These are phyloP conservation scores for Drosophila incognita DNA, from an alignment of 2,888 invertebrate species.

Conservation along the genomic window DNA sequence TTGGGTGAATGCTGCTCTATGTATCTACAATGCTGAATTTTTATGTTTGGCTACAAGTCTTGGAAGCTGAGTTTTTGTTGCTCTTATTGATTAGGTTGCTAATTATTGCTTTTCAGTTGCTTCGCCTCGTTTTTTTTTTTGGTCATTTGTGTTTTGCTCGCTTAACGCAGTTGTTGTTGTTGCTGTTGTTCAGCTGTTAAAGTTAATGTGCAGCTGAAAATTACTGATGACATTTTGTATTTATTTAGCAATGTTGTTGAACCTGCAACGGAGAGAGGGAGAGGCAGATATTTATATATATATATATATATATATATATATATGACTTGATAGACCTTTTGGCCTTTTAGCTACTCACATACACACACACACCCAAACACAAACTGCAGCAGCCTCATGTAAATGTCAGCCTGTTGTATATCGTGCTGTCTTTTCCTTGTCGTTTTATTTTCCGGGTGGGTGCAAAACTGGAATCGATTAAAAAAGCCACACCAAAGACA, in stretches of 20 bases:
- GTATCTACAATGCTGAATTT: conserved; percentile 5
- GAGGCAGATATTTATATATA: not conserved
- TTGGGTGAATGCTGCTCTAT: not conserved
- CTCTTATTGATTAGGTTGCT: conserved; percentile 44
- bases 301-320: not conserved
- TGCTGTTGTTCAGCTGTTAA: conserved; percentile 4
- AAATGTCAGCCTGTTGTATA: conserved; percentile 6
- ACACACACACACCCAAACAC: conserved; percentile 9
- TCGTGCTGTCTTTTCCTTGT: conserved; percentile 22
- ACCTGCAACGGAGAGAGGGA: not conserved
- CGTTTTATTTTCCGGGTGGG: not conserved
- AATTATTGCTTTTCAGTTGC: conserved; percentile 73
- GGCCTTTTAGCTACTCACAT: conserved; percentile 29
- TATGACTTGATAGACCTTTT: conserved; percentile 43
- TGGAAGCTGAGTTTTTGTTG: conserved; percentile 22
- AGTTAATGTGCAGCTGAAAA: conserved; percentile 7
- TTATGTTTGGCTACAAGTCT: conserved; percentile 27
- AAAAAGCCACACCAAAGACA: conserved; percentile 44
- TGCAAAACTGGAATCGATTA: conserved; percentile 44
- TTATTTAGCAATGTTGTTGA: conserved; percentile 13
- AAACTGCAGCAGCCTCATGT: conserved; percentile 9
- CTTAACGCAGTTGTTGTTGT: conserved; percentile 15
- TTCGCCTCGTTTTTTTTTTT: conserved; percentile 29
- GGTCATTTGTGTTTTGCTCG: conserved; percentile 33
- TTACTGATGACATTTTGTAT: not conserved